A percentile compares a stretch with the other conserved stretches of the same genome.
These are phyloP conservation scores for Folsomia manolachei DNA, from an alignment of 2,888 invertebrate species.

Conservation along the genomic window DNA sequence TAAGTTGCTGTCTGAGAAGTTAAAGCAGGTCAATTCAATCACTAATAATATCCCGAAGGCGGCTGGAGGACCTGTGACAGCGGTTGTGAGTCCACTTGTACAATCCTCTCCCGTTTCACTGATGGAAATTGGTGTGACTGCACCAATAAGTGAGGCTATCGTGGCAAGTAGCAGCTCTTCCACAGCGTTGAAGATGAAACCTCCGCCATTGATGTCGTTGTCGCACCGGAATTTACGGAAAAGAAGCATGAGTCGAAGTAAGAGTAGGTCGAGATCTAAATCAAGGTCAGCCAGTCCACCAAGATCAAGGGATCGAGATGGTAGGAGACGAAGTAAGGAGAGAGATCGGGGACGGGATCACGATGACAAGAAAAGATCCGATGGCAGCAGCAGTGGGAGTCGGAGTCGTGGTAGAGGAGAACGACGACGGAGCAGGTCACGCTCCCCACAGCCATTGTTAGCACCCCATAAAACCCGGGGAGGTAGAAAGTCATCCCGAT, in stretches of 20 bases:
- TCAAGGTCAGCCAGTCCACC: no score
- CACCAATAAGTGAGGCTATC: neutral
- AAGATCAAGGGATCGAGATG: neutral
- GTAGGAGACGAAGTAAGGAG: slow-evolving; percentile 1
- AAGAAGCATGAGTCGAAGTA: slow-evolving; percentile 15
- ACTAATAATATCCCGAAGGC: slow-evolving; percentile 39
- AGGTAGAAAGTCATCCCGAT: no score
- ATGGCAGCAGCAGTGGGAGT: slow-evolving; percentile 11
- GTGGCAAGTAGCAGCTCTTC: neutral
- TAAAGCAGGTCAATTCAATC: slow-evolving; percentile 45
- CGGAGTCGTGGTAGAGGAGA: neutral
- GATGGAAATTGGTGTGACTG: neutral
- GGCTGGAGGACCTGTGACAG: slow-evolving; percentile 10
- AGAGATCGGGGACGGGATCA: neutral
- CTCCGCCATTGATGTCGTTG: neutral
- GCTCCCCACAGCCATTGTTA: slow-evolving; percentile 12
- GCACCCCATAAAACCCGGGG: slow-evolving; percentile 28
- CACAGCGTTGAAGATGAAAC: slow-evolving; percentile 3
- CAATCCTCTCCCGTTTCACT: no score
- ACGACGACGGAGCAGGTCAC: slow-evolving; percentile 12
- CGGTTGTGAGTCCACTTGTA: slow-evolving; percentile 46
- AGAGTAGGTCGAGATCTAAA: slow-evolving; percentile 11
- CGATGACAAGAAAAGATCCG: neutral
- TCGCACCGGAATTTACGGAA: slow-evolving; percentile 20
- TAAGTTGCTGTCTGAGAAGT: slow-evolving; percentile 44